Conservation (phyloP, 92 coral and sea anemone genomes). For the Virgularia gustaviana region DNA sequence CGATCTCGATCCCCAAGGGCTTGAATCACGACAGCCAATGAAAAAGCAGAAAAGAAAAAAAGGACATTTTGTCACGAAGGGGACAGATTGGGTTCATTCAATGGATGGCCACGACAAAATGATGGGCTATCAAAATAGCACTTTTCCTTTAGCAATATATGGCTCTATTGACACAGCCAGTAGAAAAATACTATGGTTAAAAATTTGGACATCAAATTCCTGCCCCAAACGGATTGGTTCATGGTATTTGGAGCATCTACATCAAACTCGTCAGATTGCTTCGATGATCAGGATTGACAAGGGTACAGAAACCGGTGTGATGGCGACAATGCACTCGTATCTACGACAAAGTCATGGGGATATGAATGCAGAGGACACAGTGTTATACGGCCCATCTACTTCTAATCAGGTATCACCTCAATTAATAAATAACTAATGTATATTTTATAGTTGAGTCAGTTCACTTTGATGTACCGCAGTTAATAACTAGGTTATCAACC, state of each 20-base stretch:
- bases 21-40: background rate
- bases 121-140: constrained; percentile 50
- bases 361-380: constrained; percentile 1
- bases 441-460: too few species aligned
- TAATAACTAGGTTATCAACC: too few species aligned
- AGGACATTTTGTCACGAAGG: background rate
- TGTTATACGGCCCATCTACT: constrained; percentile 4
- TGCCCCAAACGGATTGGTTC: background rate
- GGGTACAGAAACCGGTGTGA: background rate
- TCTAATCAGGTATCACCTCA: constrained; percentile 26
- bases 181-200: constrained; percentile 4
- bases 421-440: too few species aligned
- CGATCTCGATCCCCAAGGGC: constrained; percentile 57
- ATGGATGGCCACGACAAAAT: constrained; percentile 49
- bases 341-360: constrained; percentile 17
- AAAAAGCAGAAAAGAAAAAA: background rate
- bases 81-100: constrained; percentile 5
- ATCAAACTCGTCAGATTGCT: background rate
- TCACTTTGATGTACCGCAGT: too few species aligned
- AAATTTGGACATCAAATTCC: background rate
- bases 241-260: constrained; percentile 7
- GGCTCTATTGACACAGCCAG: constrained; percentile 59
- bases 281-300: background rate
- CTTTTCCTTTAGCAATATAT: constrained; percentile 50
- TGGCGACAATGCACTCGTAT: constrained; percentile 11